phyloP scores from a whole-genome alignment of 2,113 vertebrate genomes.

The Sphyrna mokarran region DNA sequence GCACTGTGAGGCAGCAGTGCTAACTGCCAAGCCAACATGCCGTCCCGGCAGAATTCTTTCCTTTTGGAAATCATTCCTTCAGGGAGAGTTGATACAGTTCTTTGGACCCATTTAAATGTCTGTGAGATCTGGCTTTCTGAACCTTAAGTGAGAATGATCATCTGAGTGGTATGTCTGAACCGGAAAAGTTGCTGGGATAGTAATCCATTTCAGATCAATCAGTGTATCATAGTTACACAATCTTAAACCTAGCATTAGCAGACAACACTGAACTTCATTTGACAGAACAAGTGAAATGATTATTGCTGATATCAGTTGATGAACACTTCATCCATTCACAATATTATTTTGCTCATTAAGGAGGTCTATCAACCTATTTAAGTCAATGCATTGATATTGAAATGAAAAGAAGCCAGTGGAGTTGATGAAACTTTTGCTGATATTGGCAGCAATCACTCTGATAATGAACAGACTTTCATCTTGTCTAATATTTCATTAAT shows the following conservation, averaged over 20 bases:
- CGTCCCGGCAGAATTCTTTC: too few relatives aligned
- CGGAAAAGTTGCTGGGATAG: too few relatives aligned
- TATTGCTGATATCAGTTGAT: not conserved
- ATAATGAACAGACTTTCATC: not conserved
- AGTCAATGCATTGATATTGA: not conserved
- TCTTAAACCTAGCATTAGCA: not conserved
- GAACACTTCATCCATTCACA: not conserved
- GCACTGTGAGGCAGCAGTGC: too few relatives aligned
- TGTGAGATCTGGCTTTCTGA: too few relatives aligned
- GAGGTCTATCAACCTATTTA: not conserved
- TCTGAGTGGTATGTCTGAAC: too few relatives aligned
- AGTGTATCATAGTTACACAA: not conserved
- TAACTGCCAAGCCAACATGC: too few relatives aligned
- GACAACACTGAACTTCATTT: not conserved
- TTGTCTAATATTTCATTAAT: not conserved
- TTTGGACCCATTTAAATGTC: too few relatives aligned
- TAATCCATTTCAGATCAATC: too few relatives aligned
- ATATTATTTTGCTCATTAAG: not conserved
- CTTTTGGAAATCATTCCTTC: too few relatives aligned
- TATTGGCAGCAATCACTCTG: not conserved
- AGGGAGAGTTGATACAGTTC: too few relatives aligned
- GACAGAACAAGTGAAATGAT: not conserved
- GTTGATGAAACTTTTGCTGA: not conserved
- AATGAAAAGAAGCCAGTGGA: not conserved
- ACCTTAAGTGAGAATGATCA: too few relatives aligned